Percentiles rank a stretch among this genome's conserved stretches.
These are phyloP conservation scores for Neolamprologus sp. DNA, from an alignment of 2,113 vertebrate species.

Conservation along the genomic window DNA sequence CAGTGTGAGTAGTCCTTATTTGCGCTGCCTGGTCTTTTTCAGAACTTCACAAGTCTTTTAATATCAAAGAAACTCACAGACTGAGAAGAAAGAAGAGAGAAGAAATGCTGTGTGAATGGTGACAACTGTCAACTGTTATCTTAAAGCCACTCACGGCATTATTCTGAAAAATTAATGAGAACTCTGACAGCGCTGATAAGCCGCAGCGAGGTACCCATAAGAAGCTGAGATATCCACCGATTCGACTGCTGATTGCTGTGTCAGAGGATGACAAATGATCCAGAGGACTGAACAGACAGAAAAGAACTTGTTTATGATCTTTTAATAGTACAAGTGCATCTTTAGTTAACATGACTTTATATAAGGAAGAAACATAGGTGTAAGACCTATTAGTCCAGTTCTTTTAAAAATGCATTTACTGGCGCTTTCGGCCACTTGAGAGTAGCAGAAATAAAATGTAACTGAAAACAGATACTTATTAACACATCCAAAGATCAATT, in stretches of 20 bases:
- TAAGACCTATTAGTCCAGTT: neutral
- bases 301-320: neutral
- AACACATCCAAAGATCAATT: neutral
- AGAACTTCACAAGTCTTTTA: neutral
- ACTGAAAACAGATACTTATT: neutral
- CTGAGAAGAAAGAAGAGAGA: neutral
- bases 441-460: neutral
- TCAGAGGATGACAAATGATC: neutral
- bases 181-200: neutral
- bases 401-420: neutral
- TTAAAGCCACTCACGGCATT: constrained; percentile 3
- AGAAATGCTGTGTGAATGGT: constrained; percentile 1
- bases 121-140: constrained; percentile 23
- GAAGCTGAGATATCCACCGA: neutral
- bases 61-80: constrained; percentile 2
- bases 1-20: neutral
- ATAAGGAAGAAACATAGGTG: neutral
- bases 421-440: neutral
- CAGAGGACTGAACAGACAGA: neutral
- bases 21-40: neutral
- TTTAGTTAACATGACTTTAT: neutral
- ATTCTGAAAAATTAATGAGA: constrained; percentile 25
- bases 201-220: neutral
- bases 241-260: neutral
- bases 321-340: neutral